Conservation (phyloP, 2,113 vertebrate species). For the Dasyprocta punctata region DNA sequence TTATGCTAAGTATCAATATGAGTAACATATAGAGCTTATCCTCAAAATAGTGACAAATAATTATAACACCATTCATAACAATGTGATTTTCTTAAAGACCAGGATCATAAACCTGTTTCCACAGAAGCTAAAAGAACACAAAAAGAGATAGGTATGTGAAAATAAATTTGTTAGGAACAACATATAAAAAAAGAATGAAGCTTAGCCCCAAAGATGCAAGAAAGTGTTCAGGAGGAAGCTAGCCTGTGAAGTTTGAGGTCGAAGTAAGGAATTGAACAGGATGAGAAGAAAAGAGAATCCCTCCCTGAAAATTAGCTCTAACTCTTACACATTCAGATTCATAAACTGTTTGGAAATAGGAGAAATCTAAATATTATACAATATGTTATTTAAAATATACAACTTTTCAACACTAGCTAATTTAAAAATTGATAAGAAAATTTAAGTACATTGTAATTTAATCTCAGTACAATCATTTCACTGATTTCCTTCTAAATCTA, state of each 20-base stretch:
- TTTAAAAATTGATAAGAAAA: constrained; percentile 37
- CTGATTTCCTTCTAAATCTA: not conserved
- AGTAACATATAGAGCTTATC: not conserved
- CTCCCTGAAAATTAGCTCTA: not conserved
- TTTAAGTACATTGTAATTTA: not conserved
- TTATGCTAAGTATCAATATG: not conserved
- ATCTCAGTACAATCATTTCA: not conserved
- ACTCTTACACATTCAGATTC: not conserved
- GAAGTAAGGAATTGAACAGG: not conserved
- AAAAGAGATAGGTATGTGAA: not conserved
- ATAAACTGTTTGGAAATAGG: not conserved
- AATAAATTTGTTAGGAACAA: not conserved
- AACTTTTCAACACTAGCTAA: not conserved
- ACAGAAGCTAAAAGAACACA: not conserved
- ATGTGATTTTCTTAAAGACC: not conserved
- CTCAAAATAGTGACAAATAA: not conserved
- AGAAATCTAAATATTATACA: not conserved
- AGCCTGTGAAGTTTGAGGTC: not conserved
- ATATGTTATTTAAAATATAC: not conserved
- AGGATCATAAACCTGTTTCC: not conserved
- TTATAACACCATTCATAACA: not conserved
- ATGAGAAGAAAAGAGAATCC: not conserved
- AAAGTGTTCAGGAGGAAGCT: not conserved
- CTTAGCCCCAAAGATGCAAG: not conserved
- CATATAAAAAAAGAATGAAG: not conserved